Percentiles rank a stretch among this genome's conserved stretches.
Evolutionary conservation across 2,888 invertebrate genomes (phyloP).

Genomic region (Cheilosia vulpina): DNA sequence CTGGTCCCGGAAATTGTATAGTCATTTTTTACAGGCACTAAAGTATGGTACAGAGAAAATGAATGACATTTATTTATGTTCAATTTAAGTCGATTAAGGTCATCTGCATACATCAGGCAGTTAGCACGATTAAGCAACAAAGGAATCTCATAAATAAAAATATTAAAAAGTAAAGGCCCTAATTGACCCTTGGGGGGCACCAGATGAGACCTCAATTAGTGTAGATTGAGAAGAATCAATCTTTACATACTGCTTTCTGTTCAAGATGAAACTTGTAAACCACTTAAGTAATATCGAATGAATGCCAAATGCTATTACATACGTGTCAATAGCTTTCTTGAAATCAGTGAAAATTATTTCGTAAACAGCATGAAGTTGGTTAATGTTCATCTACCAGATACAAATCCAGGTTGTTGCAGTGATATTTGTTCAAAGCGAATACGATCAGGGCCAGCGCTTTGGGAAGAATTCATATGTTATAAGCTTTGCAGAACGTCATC

Average conservation of each 20-base stretch:
- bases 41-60: too few relatives aligned
- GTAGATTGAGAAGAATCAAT: constrained; percentile 16
- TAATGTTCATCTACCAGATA: constrained; percentile 22
- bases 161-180: constrained; percentile 27
- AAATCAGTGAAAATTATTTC: constrained; percentile 31
- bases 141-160: constrained; percentile 25
- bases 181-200: constrained; percentile 40
- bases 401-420: constrained; percentile 16
- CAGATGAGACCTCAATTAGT: constrained; percentile 12
- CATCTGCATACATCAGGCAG: constrained; percentile 28
- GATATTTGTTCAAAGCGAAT: not conserved
- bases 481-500: too few relatives aligned
- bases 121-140: constrained; percentile 2
- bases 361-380: constrained; percentile 15
- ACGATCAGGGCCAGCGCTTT: too few relatives aligned
- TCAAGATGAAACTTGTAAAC: constrained; percentile 16
- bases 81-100: not conserved
- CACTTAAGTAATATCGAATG: constrained; percentile 14
- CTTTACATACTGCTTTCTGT: constrained; percentile 25
- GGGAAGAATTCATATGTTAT: too few relatives aligned
- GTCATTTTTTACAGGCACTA: not conserved
- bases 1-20: not conserved
- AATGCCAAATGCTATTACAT: constrained; percentile 1
- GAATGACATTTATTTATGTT: not conserved
- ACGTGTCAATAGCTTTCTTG: constrained; percentile 15